Percentiles rank a stretch among this genome's conserved stretches.
Conservation (phyloP, 23 tunicate species). For the Oikopleura dioica region DNA sequence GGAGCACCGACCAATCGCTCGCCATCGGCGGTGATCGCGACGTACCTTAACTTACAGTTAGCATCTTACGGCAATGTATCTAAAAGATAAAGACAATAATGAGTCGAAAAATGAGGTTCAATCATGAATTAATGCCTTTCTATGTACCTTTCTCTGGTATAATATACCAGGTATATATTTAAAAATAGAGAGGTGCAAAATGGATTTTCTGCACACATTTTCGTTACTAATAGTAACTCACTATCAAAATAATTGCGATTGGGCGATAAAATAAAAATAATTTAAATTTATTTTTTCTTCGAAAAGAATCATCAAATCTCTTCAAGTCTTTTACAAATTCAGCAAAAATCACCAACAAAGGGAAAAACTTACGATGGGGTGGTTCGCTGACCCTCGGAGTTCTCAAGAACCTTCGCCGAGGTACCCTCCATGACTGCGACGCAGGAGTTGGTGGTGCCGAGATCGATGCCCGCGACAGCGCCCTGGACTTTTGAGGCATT, state of each 20-base stretch:
- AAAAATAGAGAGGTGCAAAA: no score
- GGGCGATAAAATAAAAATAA: background rate
- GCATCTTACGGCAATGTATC: constrained; percentile 17
- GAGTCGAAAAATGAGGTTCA: background rate
- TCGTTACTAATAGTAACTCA: no score
- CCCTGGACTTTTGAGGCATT: no score
- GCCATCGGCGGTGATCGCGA: constrained; percentile 62
- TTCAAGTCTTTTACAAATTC: background rate
- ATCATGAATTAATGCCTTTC: background rate
- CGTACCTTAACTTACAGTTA: constrained; percentile 54
- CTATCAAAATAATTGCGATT: no score
- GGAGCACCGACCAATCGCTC: constrained; percentile 87
- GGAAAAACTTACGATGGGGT: no score
- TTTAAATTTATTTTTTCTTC: background rate
- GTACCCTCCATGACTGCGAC: constrained; percentile 97
- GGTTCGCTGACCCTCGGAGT: constrained; percentile 38
- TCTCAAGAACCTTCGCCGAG: constrained; percentile 74
- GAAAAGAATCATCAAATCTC: background rate
- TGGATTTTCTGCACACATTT: no score
- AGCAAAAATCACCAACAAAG: background rate
- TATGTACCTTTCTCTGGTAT: no score
- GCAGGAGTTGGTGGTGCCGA: constrained; percentile 88
- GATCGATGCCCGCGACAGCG: constrained; percentile 74
- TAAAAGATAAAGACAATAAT: background rate
- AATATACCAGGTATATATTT: no score